These are phyloP conservation scores for Neofelis nebulosa DNA, from an alignment of 2,113 vertebrate genomes.

Conservation along the genomic window DNA sequence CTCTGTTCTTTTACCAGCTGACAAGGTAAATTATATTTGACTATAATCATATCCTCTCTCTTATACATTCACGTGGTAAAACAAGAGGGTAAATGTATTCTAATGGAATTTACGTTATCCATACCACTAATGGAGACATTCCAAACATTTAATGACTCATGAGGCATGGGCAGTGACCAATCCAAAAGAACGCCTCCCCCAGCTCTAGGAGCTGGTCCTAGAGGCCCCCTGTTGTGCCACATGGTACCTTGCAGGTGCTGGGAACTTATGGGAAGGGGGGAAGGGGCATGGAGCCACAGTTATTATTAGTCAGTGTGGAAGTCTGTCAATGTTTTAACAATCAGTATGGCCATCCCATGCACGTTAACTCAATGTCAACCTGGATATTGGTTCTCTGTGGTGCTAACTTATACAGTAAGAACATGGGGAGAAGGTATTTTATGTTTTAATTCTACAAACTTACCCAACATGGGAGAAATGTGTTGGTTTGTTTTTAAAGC, in stretches of 20 bases:
- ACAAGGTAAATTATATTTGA: background rate
- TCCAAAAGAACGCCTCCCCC: background rate
- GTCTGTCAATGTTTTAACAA: background rate
- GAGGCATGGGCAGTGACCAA: background rate
- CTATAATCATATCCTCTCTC: background rate
- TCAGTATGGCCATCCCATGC: fast-evolving
- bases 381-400: background rate
- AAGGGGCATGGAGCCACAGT: background rate
- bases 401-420: background rate
- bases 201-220: background rate
- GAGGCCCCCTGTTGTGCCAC: background rate
- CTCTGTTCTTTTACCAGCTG: background rate
- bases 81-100: background rate
- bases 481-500: background rate
- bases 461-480: background rate
- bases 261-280: background rate
- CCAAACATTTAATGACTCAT: background rate
- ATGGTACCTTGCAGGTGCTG: background rate
- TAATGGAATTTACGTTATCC: background rate
- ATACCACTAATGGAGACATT: background rate
- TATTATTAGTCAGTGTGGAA: background rate
- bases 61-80: background rate
- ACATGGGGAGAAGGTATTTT: background rate
- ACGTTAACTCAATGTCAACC: background rate
- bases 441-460: background rate